Evolutionary conservation across 2,888 invertebrate genomes (phyloP).

Genomic region (Falcaria lacertinaria): DNA sequence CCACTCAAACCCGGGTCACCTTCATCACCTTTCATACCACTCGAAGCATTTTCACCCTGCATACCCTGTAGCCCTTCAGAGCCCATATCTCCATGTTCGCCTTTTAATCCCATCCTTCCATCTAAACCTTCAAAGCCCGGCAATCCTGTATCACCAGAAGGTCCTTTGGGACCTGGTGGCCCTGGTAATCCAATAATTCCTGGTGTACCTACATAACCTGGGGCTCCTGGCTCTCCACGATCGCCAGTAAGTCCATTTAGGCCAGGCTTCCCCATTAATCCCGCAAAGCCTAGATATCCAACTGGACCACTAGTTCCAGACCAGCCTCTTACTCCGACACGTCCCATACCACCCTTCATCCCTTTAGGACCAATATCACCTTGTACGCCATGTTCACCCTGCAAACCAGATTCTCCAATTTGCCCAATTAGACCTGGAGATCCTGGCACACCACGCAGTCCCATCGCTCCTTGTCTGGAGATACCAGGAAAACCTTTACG

Average conservation of each 20-base stretch:
- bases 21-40: conserved; percentile 81
- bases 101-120: conserved; percentile 62
- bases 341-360: conserved; percentile 77
- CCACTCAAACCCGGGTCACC: conserved; percentile 75
- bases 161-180: conserved; percentile 41
- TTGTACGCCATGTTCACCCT: conserved; percentile 57
- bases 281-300: conserved; percentile 83
- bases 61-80: conserved; percentile 75
- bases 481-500: conserved; percentile 62
- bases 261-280: conserved; percentile 67
- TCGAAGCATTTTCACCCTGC: conserved; percentile 81
- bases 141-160: conserved; percentile 36
- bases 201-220: conserved; percentile 48
- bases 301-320: conserved; percentile 51
- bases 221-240: conserved; percentile 87
- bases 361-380: conserved; percentile 73
- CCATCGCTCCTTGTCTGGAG: conserved; percentile 45
- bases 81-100: conserved; percentile 75
- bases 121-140: conserved; percentile 38
- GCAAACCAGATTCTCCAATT: conserved; percentile 77
- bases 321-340: conserved; percentile 50
- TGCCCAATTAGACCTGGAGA: conserved; percentile 82
- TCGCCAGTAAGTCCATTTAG: conserved; percentile 49
- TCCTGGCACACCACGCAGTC: conserved; percentile 65
- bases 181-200: conserved; percentile 74